Conservation (phyloP, 2,888 invertebrate genomes). For the Maniola hyperantus region DNA sequence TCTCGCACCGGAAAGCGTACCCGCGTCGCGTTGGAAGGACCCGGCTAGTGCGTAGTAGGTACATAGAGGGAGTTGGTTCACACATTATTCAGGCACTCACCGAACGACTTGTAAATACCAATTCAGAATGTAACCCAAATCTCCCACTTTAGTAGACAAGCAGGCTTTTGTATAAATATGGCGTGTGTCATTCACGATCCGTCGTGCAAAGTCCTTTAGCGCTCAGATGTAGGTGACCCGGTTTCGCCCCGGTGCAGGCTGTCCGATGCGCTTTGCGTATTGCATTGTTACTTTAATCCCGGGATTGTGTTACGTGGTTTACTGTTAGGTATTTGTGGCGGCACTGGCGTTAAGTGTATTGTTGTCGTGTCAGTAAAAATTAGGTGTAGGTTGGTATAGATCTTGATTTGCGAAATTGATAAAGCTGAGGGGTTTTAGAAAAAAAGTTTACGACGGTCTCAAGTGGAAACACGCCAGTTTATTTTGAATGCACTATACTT, state of each 20-base stretch:
- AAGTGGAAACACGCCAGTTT: no score
- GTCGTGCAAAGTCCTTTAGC: constrained; percentile 41
- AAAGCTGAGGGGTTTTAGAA: background rate
- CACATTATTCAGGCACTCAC: no score
- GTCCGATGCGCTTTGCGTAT: constrained; percentile 59
- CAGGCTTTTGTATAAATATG: constrained; percentile 25
- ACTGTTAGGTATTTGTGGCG: constrained; percentile 27
- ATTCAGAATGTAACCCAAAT: background rate
- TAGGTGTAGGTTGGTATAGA: background rate
- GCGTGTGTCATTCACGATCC: constrained; percentile 32
- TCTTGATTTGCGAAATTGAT: background rate
- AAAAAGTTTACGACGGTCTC: no score
- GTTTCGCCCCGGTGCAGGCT: constrained; percentile 43
- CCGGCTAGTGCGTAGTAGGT: no score
- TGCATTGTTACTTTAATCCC: constrained; percentile 48
- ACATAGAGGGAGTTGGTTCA: no score
- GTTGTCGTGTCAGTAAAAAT: constrained; percentile 29
- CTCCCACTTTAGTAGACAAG: constrained; percentile 14
- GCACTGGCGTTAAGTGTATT: constrained; percentile 27
- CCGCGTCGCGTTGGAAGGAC: no score
- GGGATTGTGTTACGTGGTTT: constrained; percentile 37
- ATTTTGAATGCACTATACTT: background rate
- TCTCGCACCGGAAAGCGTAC: no score
- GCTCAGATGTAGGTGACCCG: constrained; percentile 46
- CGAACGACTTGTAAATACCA: no score